Evolutionary conservation across 2,113 vertebrate genomes (phyloP), one percentile per base, ranked within the genome.

Genomic region (Cercocebus atys): DNA sequence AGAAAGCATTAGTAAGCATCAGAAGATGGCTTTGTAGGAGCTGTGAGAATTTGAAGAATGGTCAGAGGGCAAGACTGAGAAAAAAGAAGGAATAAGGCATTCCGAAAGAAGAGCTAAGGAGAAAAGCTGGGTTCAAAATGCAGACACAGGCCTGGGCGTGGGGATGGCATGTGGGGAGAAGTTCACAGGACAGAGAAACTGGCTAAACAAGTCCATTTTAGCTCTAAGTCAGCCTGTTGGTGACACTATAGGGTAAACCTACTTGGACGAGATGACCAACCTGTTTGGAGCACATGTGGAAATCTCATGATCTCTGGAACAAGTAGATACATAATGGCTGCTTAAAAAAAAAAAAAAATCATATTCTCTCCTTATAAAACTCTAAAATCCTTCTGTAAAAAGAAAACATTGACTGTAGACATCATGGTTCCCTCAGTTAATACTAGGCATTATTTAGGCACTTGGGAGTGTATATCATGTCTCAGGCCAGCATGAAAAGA

Each of bases 101-200:
- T 73, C 72, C 27, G 32, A n/a, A 93, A 81, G 43, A 95, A 35
- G 23, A 93, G n/a, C 47, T 45, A 47, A 4, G n/a, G 90, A 84
- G 66, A 86, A 79, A 84, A 90, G 11, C 16, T 45, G 25, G 30
- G 35, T 59, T 82, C 38, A 68, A 68, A 75, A 79, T 20, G 32
- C 25, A 93, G 75, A 64, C 45, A n/a, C 27, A 57, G 59, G 27
- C 55, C 25, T 30, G 30, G 66, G 73, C 2, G n/a, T 93, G 85
- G 43, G 11, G 14, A 4, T 72, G 13, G 38, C 10, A 17, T 6
- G 25, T 35, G 12, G 16, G 55, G 27, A 47, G 80, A 87, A 14
- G 12, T 27, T 96, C 82, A 50, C 50, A 92, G 16, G 50, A 43
- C 78, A 50, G 6, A 73, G 82, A 96, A 95, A 95, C 95, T 45